A percentile compares a stretch with the other conserved stretches of the same genome.
Conservation (phyloP, 2,113 vertebrate species). For the Cyprinodon brontotheroides region DNA sequence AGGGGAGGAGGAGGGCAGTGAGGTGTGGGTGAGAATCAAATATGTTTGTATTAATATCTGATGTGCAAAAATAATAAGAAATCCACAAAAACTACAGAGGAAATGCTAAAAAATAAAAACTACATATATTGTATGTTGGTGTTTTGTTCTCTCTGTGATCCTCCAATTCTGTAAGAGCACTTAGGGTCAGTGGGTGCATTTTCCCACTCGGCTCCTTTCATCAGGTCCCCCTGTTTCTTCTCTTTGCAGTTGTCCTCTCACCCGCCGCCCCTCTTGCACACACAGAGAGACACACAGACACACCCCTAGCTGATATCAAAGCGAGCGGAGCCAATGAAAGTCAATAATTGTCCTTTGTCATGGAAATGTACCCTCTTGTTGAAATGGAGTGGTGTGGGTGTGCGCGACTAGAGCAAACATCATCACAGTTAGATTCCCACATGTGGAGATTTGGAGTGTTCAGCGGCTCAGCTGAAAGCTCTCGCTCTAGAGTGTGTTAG, state of each 20-base stretch:
- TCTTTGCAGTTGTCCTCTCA: constrained; percentile 35
- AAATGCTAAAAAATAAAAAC: constrained; percentile 43
- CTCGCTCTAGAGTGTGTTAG: constrained; percentile 19
- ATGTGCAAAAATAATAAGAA: constrained; percentile 54
- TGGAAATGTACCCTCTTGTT: constrained; percentile 74
- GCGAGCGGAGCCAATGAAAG: constrained; percentile 79
- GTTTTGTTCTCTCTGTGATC: constrained; percentile 65
- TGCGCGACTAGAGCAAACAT: constrained; percentile 70
- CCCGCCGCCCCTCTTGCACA: constrained; percentile 53
- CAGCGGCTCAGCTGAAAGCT: constrained; percentile 15
- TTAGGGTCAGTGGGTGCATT: constrained; percentile 75
- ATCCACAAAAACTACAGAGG: constrained; percentile 31
- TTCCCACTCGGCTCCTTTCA: constrained; percentile 72
- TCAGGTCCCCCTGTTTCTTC: constrained; percentile 62
- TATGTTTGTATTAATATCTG: constrained; percentile 41
- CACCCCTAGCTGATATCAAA: constrained; percentile 83
- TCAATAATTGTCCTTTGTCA: constrained; percentile 84
- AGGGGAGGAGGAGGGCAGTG: constrained; percentile 52
- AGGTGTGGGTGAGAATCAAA: constrained; percentile 54
- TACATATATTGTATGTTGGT: constrained; percentile 63
- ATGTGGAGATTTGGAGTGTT: constrained; percentile 72
- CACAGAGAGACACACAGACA: constrained; percentile 65
- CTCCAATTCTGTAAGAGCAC: constrained; percentile 64
- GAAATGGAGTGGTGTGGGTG: constrained; percentile 65
- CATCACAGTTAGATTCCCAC: constrained; percentile 72